These are phyloP conservation scores for Watsonalla binaria DNA, from an alignment of 2,888 invertebrate genomes.

Conservation along the genomic window DNA sequence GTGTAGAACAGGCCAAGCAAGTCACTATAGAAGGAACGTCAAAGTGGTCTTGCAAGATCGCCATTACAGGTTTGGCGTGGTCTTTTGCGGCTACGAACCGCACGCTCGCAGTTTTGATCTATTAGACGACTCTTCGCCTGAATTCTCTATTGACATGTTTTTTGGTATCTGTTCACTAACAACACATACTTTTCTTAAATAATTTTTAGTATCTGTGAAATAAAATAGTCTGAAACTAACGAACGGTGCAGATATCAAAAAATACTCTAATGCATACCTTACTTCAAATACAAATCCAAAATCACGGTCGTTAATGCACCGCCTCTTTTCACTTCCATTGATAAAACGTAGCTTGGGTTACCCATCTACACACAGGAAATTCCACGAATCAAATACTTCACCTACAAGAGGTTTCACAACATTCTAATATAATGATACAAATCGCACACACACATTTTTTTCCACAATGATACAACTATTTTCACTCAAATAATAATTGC, in stretches of 20 bases:
- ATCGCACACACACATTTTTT: conserved; percentile 46
- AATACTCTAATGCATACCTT: conserved; percentile 57
- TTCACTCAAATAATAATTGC: conserved; percentile 43
- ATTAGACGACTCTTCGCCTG: conserved; percentile 75
- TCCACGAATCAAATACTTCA: conserved; percentile 71
- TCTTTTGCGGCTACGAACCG: conserved; percentile 76
- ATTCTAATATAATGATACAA: conserved; percentile 27
- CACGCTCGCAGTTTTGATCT: conserved; percentile 76
- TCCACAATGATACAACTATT: conserved; percentile 45
- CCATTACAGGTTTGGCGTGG: conserved; percentile 95
- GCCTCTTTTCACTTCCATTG: conserved; percentile 65
- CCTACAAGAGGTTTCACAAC: conserved; percentile 19
- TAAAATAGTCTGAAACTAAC: conserved; percentile 8
- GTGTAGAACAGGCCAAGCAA: conserved; percentile 97
- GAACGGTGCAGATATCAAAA: conserved; percentile 53
- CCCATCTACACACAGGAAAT: conserved; percentile 65
- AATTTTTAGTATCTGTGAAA: neutral
- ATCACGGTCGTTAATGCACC: conserved; percentile 74
- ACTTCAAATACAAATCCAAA: conserved; percentile 64
- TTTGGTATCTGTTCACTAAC: conserved; percentile 58
- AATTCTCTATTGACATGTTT: conserved; percentile 56
- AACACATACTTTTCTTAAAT: conserved; percentile 3
- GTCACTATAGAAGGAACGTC: conserved; percentile 99
- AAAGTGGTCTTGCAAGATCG: conserved; percentile 99
- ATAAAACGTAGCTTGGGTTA: conserved; percentile 60